These are phyloP conservation scores for Temnothorax longispinosus DNA, from an alignment of 1,140 invertebrate species.

Conservation along the genomic window DNA sequence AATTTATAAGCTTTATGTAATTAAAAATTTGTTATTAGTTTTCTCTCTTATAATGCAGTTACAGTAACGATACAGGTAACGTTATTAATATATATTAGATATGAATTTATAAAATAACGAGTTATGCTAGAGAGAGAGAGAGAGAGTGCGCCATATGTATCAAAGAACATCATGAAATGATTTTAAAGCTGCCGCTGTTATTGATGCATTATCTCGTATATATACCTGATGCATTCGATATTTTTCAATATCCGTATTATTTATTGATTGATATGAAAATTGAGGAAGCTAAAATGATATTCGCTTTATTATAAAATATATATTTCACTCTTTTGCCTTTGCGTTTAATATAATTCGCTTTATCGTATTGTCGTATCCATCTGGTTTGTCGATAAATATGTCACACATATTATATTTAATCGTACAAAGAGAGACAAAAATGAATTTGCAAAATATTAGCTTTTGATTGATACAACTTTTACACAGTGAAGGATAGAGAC, in stretches of 20 bases:
- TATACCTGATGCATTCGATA: neutral
- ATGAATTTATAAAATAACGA: conserved; percentile 16
- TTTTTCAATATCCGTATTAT: conserved; percentile 20
- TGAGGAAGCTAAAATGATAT: conserved; percentile 9
- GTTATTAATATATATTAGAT: neutral
- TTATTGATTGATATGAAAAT: conserved; percentile 32
- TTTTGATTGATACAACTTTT: neutral
- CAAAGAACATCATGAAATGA: conserved; percentile 3
- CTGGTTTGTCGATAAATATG: neutral
- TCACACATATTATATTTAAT: neutral
- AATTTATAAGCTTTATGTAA: neutral
- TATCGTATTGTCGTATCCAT: conserved; percentile 2
- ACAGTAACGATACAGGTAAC: neutral
- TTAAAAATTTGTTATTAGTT: neutral
- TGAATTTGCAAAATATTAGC: neutral
- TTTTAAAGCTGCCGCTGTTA: neutral
- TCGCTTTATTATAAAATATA: conserved; percentile 4
- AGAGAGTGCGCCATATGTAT: neutral
- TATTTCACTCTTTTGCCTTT: conserved; percentile 2
- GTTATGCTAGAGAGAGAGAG: neutral
- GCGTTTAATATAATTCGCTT: neutral
- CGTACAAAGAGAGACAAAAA: neutral
- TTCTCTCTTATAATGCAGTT: conserved; percentile 9
- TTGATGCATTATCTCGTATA: conserved; percentile 28
- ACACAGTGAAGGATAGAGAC: neutral